phyloP scores from a whole-genome alignment of 2,888 invertebrate species.

The Yponomeuta malinellus region DNA sequence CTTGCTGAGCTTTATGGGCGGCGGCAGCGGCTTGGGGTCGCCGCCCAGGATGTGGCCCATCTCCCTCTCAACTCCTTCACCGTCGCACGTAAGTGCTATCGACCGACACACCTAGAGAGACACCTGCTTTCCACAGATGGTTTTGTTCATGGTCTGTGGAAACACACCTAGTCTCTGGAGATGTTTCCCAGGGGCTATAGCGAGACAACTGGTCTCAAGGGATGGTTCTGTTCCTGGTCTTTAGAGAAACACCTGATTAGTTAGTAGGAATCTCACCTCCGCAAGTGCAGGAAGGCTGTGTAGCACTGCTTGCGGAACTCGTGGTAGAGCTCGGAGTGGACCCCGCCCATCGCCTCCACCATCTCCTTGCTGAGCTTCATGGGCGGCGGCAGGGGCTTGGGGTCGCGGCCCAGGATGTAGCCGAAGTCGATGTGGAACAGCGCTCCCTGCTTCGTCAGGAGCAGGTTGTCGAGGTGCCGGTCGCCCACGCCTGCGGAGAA shows the following conservation, averaged over 20 bases:
- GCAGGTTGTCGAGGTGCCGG: conserved; percentile 96
- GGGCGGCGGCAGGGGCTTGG: conserved; percentile 98
- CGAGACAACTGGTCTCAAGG: neutral
- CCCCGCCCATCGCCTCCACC: conserved; percentile 98
- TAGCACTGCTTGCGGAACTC: conserved; percentile 96
- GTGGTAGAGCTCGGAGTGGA: conserved; percentile 93
- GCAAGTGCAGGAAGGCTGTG: conserved; percentile 95
- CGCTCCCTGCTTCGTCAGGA: conserved; percentile 92
- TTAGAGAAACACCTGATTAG: neutral
- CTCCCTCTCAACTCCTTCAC: too few relatives aligned
- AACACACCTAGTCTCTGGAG: too few relatives aligned
- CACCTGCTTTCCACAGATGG: too few relatives aligned
- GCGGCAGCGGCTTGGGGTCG: conserved; percentile 98
- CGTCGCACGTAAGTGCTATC: too few relatives aligned
- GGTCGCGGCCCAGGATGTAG: conserved; percentile 97
- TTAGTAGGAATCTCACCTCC: conserved; percentile 74
- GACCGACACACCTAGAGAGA: too few relatives aligned
- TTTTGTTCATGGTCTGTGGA: too few relatives aligned
- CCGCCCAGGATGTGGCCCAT: conserved; percentile 94
- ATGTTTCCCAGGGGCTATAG: too few relatives aligned
- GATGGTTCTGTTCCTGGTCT: too few relatives aligned
- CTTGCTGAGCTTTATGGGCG: conserved; percentile 98
- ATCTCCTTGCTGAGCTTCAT: conserved; percentile 99
- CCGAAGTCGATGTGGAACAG: conserved; percentile 99
- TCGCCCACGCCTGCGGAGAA: conserved; percentile 89